Evolutionary conservation across 92 coral and sea anemone genomes (phyloP), one percentile per base, ranked within the genome.

Genomic region (Umimayanthus chanpuru): DNA sequence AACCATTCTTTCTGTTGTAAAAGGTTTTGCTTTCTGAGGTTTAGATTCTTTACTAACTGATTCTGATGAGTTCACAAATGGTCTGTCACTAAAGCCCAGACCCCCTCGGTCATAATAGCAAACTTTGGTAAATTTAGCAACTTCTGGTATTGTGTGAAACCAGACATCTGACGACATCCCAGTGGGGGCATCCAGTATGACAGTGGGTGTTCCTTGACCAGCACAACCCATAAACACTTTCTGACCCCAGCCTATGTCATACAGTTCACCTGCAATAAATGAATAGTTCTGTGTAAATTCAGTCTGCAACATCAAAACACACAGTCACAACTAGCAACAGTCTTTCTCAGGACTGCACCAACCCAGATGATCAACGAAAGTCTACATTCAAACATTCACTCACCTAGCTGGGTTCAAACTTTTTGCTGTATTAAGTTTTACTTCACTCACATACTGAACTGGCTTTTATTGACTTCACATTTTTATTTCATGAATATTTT

Each of bases 31-130:
- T 84, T 92, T 80, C 4, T 79, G 90, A 32, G 23, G 18, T 56
- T 77, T 81, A n/a, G 77, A 85, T 20, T 88, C 91, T 44, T 91
- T 85, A 26, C 71, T 89, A 9, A 88, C 89, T 40, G 92, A 76
- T 5, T 76, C 73, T 16, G 90, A 74, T 85, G 81, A 89, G 86
- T 94, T 94, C 0, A 87, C 89, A 38, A 73, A 76, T 5, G 96
- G 95, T 16, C 98, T 86, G 38, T 96, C 96, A 88, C 99, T 96
- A 84, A 96, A 96, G 7, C 99, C 98, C 85, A 96, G 90, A 1
- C 99, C 99, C 12, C 95, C 96, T 80, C 99, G 93, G 68, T 96
- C 99, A 74, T 95, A 96, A 64, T 93, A 81, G 86, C 98, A 96
- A 29, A 93, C 94, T 85, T 91, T 92, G 50, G 98, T 93, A 39